phyloP scores from a whole-genome alignment of 1,140 invertebrate species.

The Leptonema lineaticorne region DNA sequence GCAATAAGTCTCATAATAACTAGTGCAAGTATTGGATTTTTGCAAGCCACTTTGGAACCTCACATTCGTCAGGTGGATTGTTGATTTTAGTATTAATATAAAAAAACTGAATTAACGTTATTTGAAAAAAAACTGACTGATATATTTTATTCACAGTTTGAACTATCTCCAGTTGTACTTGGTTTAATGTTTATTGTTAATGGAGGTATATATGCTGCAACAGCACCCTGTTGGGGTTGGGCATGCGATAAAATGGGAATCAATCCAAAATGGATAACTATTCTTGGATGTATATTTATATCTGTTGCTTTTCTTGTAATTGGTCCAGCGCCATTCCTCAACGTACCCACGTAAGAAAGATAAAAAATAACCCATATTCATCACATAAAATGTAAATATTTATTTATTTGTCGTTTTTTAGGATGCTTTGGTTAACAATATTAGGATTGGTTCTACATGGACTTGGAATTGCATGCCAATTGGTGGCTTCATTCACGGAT shows the following conservation, averaged over 20 bases:
- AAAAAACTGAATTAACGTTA: not conserved
- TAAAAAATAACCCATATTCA: not conserved
- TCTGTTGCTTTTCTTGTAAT: constrained; percentile 68
- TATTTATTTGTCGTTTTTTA: constrained; percentile 44
- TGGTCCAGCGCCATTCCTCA: constrained; percentile 74
- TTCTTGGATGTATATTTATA: constrained; percentile 68
- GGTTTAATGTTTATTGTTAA: constrained; percentile 88
- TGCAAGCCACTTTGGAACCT: constrained; percentile 79
- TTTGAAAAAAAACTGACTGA: not conserved
- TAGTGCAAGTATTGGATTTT: constrained; percentile 79
- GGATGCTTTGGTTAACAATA: constrained; percentile 67
- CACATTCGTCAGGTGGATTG: constrained; percentile 68
- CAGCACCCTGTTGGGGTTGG: constrained; percentile 79
- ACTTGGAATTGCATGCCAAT: constrained; percentile 75
- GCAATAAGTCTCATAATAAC: constrained; percentile 70
- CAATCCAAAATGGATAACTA: constrained; percentile 67
- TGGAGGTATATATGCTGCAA: constrained; percentile 79
- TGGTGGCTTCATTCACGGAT: constrained; percentile 80
- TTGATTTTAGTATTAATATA: not conserved
- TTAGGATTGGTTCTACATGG: constrained; percentile 73
- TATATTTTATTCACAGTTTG: constrained; percentile 50
- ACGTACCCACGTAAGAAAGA: constrained; percentile 59
- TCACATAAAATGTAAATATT: not conserved
- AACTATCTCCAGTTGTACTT: constrained; percentile 70
- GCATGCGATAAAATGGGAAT: constrained; percentile 67